Percentiles rank a stretch among this genome's conserved stretches.
Conservation (phyloP, 2,888 invertebrate genomes). For the Caenorhabditis doughertyi region DNA sequence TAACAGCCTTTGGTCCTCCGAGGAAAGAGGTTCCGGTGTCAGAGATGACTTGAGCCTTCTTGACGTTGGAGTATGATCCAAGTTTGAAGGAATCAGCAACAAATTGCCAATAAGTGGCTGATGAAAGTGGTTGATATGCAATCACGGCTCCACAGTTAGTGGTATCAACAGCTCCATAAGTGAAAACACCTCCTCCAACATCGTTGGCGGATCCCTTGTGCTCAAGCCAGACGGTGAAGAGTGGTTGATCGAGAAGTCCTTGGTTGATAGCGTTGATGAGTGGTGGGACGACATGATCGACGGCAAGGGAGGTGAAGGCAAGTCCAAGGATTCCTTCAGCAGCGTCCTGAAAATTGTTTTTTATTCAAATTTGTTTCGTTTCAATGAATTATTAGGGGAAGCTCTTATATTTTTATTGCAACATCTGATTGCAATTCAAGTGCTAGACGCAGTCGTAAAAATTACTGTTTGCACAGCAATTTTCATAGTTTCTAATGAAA, state of each 20-base stretch:
- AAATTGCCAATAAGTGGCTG: constrained; percentile 72
- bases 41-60: constrained; percentile 66
- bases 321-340: constrained; percentile 74
- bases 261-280: constrained; percentile 71
- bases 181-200: constrained; percentile 74
- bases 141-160: constrained; percentile 68
- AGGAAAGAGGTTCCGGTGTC: constrained; percentile 71
- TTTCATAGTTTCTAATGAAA: not conserved
- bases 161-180: constrained; percentile 72
- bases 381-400: too few relatives aligned
- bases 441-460: not conserved
- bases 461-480: not conserved
- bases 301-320: constrained; percentile 71
- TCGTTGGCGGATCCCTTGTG: constrained; percentile 66
- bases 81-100: constrained; percentile 49
- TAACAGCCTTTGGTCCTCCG: constrained; percentile 60
- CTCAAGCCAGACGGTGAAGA: constrained; percentile 74
- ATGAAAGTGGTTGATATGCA: constrained; percentile 68
- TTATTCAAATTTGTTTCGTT: not conserved
- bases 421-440: not conserved
- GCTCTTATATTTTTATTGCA: not conserved
- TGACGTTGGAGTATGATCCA: constrained; percentile 53
- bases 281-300: constrained; percentile 69
- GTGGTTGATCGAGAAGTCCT: constrained; percentile 69
- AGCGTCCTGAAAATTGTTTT: constrained; percentile 60